These are phyloP conservation scores for Oscheius sp. DNA, from an alignment of 1,140 invertebrate species.

Conservation along the genomic window DNA sequence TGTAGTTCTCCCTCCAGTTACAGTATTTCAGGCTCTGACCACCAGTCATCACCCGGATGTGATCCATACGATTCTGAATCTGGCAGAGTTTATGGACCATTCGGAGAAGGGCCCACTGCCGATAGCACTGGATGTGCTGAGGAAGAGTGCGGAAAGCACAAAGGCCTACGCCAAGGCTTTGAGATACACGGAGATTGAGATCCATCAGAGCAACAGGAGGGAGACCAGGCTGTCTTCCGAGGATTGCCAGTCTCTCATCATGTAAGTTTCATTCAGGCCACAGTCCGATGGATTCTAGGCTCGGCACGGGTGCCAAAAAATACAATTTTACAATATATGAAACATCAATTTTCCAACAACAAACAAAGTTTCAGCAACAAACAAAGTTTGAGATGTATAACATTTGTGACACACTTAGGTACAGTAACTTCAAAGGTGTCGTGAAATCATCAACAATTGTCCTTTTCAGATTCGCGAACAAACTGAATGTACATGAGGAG, in stretches of 20 bases:
- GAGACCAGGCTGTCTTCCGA: background rate
- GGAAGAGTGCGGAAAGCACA: constrained; percentile 66
- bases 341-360: no score
- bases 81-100: constrained; percentile 99
- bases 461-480: constrained; percentile 85
- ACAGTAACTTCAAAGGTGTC: no score
- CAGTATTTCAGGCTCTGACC: constrained; percentile 60
- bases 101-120: constrained; percentile 92
- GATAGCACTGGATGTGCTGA: constrained; percentile 76
- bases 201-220: constrained; percentile 67
- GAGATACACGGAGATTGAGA: constrained; percentile 98
- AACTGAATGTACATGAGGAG: constrained; percentile 94
- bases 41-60: constrained; percentile 92
- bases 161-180: constrained; percentile 90
- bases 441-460: background rate
- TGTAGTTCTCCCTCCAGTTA: background rate
- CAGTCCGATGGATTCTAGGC: no score
- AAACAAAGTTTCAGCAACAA: no score
- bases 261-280: no score
- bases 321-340: no score
- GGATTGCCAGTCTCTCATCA: constrained; percentile 44
- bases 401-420: no score
- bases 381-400: no score
- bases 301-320: no score
- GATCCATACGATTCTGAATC: constrained; percentile 92